Percentiles rank a stretch among this genome's conserved stretches.
phyloP scores from a whole-genome alignment of 2,797 vertebrate genomes.

The Sebastes baramenuke region DNA sequence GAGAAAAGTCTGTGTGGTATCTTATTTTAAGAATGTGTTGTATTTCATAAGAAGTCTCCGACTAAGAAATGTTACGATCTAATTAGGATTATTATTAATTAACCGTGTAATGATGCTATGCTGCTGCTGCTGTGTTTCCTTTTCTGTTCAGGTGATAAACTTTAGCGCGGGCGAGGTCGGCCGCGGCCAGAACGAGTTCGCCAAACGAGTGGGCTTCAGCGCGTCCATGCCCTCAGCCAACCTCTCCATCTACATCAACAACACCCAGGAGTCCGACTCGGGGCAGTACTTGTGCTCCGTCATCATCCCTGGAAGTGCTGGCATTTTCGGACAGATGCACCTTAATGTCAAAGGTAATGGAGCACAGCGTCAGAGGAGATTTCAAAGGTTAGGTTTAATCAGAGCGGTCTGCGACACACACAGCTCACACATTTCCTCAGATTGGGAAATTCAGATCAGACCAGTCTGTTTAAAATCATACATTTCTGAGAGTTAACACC shows the following conservation, averaged over 20 bases:
- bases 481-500: constrained; percentile 23
- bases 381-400: constrained; percentile 46
- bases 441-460: constrained; percentile 13
- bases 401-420: background rate
- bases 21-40: background rate
- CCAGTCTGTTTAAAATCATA: constrained; percentile 10
- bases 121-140: background rate
- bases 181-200: constrained; percentile 76
- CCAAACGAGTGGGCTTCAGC: constrained; percentile 83
- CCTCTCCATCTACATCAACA: constrained; percentile 89
- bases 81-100: background rate
- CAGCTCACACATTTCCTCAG: background rate
- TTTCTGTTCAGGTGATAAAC: constrained; percentile 83
- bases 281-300: constrained; percentile 89
- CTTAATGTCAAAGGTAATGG: constrained; percentile 84
- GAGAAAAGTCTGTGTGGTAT: background rate
- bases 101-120: background rate
- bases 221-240: constrained; percentile 83
- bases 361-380: background rate
- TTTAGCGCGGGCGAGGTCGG: constrained; percentile 83
- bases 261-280: constrained; percentile 87
- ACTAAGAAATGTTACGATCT: background rate
- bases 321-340: constrained; percentile 76
- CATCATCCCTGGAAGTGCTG: constrained; percentile 75
- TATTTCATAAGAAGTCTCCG: background rate